phyloP scores from a whole-genome alignment of 2,888 invertebrate genomes.

The Phania funesta region DNA sequence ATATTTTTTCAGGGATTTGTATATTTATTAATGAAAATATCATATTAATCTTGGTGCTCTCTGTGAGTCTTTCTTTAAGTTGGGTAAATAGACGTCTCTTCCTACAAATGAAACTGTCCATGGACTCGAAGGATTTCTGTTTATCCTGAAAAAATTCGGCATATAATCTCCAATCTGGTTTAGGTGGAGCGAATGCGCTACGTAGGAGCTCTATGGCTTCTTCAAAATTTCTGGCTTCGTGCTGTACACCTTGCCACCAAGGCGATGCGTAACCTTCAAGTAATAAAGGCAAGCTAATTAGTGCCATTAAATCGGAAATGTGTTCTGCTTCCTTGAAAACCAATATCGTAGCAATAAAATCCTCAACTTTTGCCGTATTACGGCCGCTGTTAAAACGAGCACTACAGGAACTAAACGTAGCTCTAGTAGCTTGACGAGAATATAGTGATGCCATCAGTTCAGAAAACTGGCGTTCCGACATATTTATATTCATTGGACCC shows the following conservation, averaged over 20 bases:
- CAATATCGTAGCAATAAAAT: slow-evolving; percentile 45
- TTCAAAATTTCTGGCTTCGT: too few relatives aligned
- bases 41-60: slow-evolving; percentile 25
- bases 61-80: slow-evolving; percentile 11
- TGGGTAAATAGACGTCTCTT: slow-evolving; percentile 24
- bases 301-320: too few relatives aligned
- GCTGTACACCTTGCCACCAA: too few relatives aligned
- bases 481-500: neutral
- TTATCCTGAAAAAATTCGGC: slow-evolving; percentile 17
- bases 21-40: slow-evolving; percentile 10
- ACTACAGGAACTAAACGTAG: slow-evolving; percentile 29
- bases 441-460: neutral
- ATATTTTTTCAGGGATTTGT: slow-evolving; percentile 8
- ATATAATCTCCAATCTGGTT: slow-evolving; percentile 48
- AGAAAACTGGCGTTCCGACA: slow-evolving; percentile 25
- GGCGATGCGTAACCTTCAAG: too few relatives aligned
- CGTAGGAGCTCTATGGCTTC: too few relatives aligned
- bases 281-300: too few relatives aligned
- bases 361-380: slow-evolving; percentile 39
- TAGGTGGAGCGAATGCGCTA: slow-evolving; percentile 35
- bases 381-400: slow-evolving; percentile 47
- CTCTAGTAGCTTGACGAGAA: slow-evolving; percentile 8
- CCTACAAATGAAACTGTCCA: slow-evolving; percentile 31
- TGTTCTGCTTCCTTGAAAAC: slow-evolving; percentile 31
- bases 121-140: slow-evolving; percentile 27